Base-by-base conservation (phyloP, 2,888 invertebrate species). In the Tupiocoris notatus region DNA sequence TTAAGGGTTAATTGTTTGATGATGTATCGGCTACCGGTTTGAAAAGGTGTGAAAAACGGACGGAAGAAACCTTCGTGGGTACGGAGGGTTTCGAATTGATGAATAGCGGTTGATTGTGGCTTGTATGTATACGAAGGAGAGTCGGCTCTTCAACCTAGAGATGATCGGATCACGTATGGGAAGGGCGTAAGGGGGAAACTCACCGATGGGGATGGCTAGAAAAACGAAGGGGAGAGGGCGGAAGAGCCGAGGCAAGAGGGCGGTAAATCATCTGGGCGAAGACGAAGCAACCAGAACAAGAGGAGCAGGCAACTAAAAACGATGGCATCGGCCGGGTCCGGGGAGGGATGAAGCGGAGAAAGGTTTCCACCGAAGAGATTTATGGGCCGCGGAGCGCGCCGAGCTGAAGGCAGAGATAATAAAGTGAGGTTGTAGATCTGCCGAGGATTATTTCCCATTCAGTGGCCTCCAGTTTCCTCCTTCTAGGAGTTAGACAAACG, bases 341-440 rank as follows among this genome's bases (percentile, higher is more conserved):
- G 17, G 23, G 63, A 39, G 21, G 54, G 58, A 63, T 23, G 61
- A 25, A 59, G 66, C 65, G 12, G 39, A 39, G 39, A 39, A 39
- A 39, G 54, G 65, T 17, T 66, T 66, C 22, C 17, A 12, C 39
- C 24, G 25, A 58, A 65, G 75, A 75, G 75, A 75, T 75, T 75
- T 75, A 75, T 75, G 75, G 75, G 24, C 58, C 59, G 56, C 18
- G 58, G 63, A 64, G 61, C 7, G 39, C 39, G 39, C 25, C 24
- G 65, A 22, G 67, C 67, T 21, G 67, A 67, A 67, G 63, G 63
- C 20, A 61, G 63, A 76, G 76, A 76, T 76, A 76, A 76, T 76
- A 76, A 76, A 76, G 76, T 76, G 76, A 68, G 76, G 76, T 65
- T 76, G 76, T 76, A 76, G 76, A 76, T 76, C 76, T 76, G 76